Evolutionary conservation across 1,140 invertebrate species (phyloP), one percentile per base, ranked within the genome.

Genomic region (Zaprionus africanus): DNA sequence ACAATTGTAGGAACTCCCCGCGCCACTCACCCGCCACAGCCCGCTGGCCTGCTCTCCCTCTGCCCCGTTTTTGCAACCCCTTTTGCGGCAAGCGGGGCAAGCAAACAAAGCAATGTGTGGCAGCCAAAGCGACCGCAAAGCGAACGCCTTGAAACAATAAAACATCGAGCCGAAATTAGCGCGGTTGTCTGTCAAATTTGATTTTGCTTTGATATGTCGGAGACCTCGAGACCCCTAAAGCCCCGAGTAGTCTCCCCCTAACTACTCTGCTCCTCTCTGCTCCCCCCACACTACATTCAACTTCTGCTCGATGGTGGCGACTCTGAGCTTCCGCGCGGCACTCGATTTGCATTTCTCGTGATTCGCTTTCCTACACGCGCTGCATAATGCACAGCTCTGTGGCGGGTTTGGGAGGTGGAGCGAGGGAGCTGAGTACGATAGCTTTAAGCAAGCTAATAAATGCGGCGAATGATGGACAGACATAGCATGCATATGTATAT

Each of bases 181-280:
- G 87, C 78, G 88, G 80, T 91, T 91, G 87, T 91, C 88, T 91
- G 87, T 91, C 87, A 91, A 91, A 91, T 84, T 91, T 81, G 78
- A 88, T 91, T 90, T 81, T 79, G 78, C 81, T 90, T 90, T 88
- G 85, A 90, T 85, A 88, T 90, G 78, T 85, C 76, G 41, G 24
- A 28, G 69, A 67, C 22, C 57, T 31, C 74, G 36, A 74, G 62
- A 63, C 43, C 38, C 43, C 54, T 7, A 22, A 17, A 24, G 19
- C 34, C 43, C 12, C 22, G 43, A 19, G 9, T 11, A 22, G n/a
- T 49, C 19, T 24, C 41, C 41, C 6, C 41, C n/a, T 9, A 19
- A 19, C 19, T 22, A 17, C 15, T 7, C 11, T 1, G n/a, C 11
- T 11, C 12, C 9, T 19, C 19, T 11, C 46, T 2, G 46, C 1